Base-by-base conservation (phyloP, 2,888 invertebrate species). In the Sericinus montela region DNA sequence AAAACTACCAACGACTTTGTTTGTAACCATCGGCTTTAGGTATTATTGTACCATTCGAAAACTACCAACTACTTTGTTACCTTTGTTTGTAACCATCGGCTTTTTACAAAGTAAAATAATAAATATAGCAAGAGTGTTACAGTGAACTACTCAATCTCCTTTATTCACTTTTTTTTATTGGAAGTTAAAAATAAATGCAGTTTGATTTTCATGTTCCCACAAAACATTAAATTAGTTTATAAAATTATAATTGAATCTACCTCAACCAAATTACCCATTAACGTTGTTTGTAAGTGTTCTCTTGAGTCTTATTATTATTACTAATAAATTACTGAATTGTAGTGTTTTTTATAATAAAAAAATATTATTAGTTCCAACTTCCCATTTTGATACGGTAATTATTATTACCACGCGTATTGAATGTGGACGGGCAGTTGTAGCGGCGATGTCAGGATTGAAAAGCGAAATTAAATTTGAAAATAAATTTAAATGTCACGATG, bases 241-340 rank as follows among this genome's bases (percentile, higher is more conserved):
- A 75, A 72, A n/a, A 67, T 72, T 67, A 69, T 67, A 74, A 76
- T 79, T 75, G 72, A 82, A 87, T 86, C 86, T 87, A 87, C 87
- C 87, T 87, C 87, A 87, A 84, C 80, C 77, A 86, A 85, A 86
- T 81, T 85, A 85, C 82, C 85, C 82, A 78, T 81, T 84, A 85
- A 83, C 70, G 78, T 86, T 76, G 73, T 85, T 80, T 80, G 60
- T 87, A 86, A 86, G 85, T 83, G 82, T 85, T 86, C 81, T 80
- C 82, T 84, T 84, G 80, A 82, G 80, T 86, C 83, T 84, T 84
- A 81, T 79, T 81, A 80, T 67, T 74, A 75, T 75, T 77, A 80
- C 75, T 77, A 25, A 1, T 25, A 25, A 72, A 78, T 80, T 71
- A 80, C 76, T 80, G 77, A 76, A 72, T 62, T 57, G 79, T 85